Evolutionary conservation across 2,888 invertebrate genomes (phyloP).

Genomic region (Polymixis lichenea): DNA sequence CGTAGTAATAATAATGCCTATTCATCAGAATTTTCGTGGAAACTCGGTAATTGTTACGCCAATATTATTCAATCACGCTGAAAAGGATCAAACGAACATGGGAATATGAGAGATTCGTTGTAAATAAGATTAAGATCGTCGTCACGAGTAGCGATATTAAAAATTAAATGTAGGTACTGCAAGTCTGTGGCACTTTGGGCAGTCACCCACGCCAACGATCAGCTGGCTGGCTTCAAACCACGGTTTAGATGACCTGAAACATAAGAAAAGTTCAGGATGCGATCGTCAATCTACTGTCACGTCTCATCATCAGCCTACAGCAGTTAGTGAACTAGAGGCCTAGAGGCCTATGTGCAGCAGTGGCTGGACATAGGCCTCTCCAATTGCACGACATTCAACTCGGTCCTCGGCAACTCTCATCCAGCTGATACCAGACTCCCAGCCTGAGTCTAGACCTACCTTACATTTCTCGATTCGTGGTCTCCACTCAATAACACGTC

Average conservation of each 20-base stretch:
- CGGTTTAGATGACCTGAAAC: background rate
- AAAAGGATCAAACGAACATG: slow-evolving; percentile 3
- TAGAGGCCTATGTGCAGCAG: too few relatives aligned
- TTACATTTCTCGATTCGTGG: background rate
- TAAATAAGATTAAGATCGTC: background rate
- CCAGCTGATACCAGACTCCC: background rate
- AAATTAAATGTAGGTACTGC: background rate
- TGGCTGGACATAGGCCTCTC: background rate
- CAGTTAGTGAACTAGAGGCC: too few relatives aligned
- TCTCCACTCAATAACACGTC: too few relatives aligned
- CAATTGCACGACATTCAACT: background rate
- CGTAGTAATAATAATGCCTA: slow-evolving; percentile 6
- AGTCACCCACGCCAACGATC: background rate
- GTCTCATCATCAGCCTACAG: background rate
- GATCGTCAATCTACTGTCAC: background rate
- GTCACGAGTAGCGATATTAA: background rate
- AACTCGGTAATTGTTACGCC: slow-evolving; percentile 18
- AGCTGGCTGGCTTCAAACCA: background rate
- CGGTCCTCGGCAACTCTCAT: background rate
- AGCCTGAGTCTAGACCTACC: background rate
- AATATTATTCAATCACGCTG: slow-evolving; percentile 32
- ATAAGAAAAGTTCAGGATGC: background rate
- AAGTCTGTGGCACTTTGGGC: background rate
- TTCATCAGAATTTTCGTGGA: slow-evolving; percentile 23
- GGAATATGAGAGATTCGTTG: background rate